Evolutionary conservation across 2,113 vertebrate species (phyloP).

Genomic region (Willisornis vidua): DNA sequence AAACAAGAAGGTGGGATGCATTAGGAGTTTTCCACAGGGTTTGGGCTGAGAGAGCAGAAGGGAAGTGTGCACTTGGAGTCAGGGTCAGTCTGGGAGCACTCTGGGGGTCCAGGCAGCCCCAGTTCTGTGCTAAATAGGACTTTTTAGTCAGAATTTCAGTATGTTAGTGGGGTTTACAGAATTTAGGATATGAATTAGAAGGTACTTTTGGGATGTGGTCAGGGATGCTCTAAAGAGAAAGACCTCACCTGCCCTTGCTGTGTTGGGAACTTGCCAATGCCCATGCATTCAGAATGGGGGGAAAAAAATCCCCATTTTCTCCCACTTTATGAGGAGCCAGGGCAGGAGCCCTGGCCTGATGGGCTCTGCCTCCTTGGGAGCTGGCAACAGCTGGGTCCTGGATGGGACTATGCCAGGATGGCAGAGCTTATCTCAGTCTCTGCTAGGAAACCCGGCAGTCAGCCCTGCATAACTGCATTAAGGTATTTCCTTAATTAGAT

Average conservation of each 20-base stretch:
- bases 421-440: neutral
- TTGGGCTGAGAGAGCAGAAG: neutral
- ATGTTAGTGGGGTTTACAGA: accelerated
- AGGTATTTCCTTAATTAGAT: slow-evolving; percentile 48
- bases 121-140: neutral
- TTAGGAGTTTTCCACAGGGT: neutral
- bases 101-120: neutral
- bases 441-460: neutral
- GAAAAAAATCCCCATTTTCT: accelerated
- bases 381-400: neutral
- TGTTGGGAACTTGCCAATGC: neutral
- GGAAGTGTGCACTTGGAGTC: accelerated
- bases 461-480: neutral
- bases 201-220: neutral
- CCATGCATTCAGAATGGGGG: accelerated
- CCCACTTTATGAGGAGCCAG: neutral
- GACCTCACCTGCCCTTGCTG: neutral
- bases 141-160: neutral
- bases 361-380: neutral
- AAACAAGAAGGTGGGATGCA: neutral
- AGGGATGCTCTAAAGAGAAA: neutral
- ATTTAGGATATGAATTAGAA: neutral
- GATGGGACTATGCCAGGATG: neutral
- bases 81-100: neutral
- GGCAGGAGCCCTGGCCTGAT: neutral